Percentiles rank a stretch among this genome's conserved stretches.
These are phyloP conservation scores for Laticauda colubrina DNA, from an alignment of 2,113 vertebrate species.

Conservation along the genomic window DNA sequence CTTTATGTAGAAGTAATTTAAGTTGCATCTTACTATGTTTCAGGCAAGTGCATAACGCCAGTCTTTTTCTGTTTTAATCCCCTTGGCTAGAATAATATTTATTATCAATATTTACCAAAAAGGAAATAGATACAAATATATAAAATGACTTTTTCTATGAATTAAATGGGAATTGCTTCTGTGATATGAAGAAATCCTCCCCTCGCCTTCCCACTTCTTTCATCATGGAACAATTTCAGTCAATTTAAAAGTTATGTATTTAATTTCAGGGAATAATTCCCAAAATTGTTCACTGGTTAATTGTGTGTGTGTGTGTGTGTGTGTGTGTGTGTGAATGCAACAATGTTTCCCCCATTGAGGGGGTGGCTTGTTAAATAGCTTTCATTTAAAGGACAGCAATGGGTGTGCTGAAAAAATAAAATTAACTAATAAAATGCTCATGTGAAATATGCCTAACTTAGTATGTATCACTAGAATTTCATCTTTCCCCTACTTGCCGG, in stretches of 20 bases:
- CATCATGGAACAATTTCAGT: not conserved
- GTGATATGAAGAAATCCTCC: not conserved
- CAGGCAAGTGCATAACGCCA: slow-evolving; percentile 26
- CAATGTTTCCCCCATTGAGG: not conserved
- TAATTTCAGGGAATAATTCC: slow-evolving; percentile 37
- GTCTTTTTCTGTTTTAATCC: slow-evolving; percentile 11
- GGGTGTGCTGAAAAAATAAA: slow-evolving; percentile 49
- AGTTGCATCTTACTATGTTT: slow-evolving; percentile 28
- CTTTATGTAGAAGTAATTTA: not conserved
- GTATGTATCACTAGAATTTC: slow-evolving; percentile 29
- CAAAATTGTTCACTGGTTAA: slow-evolving; percentile 8
- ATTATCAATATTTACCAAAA: slow-evolving; percentile 9
- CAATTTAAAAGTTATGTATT: not conserved
- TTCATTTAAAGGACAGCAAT: slow-evolving; percentile 47
- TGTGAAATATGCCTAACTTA: slow-evolving; percentile 40
- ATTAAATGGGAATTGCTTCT: slow-evolving; percentile 16
- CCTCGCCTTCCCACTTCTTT: not conserved
- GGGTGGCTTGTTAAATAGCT: slow-evolving; percentile 42
- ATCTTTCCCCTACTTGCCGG: not conserved
- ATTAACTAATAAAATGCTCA: slow-evolving; percentile 55
- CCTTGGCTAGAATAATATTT: not conserved
- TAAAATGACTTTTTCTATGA: not conserved
- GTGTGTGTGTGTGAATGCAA: not conserved
- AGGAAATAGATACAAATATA: not conserved
- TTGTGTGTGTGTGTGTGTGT: not conserved